Evolutionary conservation across 2,888 invertebrate genomes (phyloP), one percentile per base, ranked within the genome.

Genomic region (Pasiphila rectangulata): DNA sequence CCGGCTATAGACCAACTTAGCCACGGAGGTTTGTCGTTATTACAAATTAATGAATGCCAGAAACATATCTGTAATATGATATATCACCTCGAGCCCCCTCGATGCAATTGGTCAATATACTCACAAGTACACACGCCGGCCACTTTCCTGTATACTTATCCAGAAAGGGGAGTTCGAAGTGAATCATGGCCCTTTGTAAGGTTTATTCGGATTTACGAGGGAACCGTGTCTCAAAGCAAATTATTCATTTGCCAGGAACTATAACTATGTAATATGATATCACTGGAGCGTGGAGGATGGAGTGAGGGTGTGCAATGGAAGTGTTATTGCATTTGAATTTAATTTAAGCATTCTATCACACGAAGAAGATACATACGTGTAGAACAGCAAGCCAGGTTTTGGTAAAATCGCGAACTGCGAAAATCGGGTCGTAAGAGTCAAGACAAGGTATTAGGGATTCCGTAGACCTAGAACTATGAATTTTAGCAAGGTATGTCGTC

Each of bases 191-290:
- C 35, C 44, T 35, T 17, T 17, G 19, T 36, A 40, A 34, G 41
- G 50, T 61, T 64, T 64, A 63, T 66, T 61, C 54, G 59, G 61
- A 61, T 67, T 65, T 61, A 63, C 63, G 57, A 55, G 59, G 62
- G 57, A 56, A 57, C 9, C 4, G 4, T 17, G 9, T 32, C 16
- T 32, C 17, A 17, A 16, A 36, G 53, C 52, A 43, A 55, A 56
- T 57, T 52, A 59, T 57, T 55, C 41, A 58, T 58, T 51, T 51
- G 46, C 21, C 12, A 16, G 38, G 30, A 19, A 23, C 30, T 36
- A 10, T 30, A 27, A 36, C 38, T 23, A n/a, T 24, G 19, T 30
- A 21, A 41, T 46, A 41, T 41, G 36, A 41, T 46, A 46, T 46
- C 19, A 45, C 17, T 15, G 25, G 32, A 29, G 25, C 38, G 38